These are phyloP conservation scores for Pelosia muscerda DNA, from an alignment of 2,888 invertebrate genomes.

Conservation along the genomic window DNA sequence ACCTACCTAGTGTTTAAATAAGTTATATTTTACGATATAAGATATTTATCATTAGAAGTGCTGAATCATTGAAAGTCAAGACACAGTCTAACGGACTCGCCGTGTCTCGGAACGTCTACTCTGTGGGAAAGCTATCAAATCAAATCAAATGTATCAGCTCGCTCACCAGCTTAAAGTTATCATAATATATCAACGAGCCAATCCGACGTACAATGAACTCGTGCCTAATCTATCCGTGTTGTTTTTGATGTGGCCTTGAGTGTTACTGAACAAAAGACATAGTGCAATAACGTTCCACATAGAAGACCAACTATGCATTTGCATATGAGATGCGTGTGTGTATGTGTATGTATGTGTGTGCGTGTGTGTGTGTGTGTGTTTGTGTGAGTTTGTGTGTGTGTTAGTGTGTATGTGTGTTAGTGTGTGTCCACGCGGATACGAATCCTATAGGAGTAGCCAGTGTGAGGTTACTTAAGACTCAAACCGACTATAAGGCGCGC, in stretches of 20 bases:
- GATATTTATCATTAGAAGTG: background rate
- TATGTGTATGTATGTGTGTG: too few relatives aligned
- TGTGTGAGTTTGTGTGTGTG: too few relatives aligned
- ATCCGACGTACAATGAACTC: background rate
- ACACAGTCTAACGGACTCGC: too few relatives aligned
- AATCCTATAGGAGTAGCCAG: too few relatives aligned
- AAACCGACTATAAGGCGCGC: too few relatives aligned
- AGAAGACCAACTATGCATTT: background rate
- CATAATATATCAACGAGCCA: background rate
- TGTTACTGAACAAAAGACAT: background rate
- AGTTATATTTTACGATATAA: background rate
- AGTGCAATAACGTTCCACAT: background rate
- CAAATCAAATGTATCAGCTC: background rate
- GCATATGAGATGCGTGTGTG: background rate
- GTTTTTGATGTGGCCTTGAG: background rate
- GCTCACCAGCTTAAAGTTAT: background rate
- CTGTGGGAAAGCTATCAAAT: background rate
- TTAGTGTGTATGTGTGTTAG: too few relatives aligned
- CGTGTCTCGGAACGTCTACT: too few relatives aligned
- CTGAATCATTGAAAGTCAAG: background rate
- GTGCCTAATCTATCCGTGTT: background rate
- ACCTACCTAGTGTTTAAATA: background rate
- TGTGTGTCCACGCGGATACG: too few relatives aligned
- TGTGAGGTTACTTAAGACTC: too few relatives aligned
- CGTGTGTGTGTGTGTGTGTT: too few relatives aligned